Evolutionary conservation across 2,113 vertebrate genomes (phyloP).

Genomic region (Pica pica): DNA sequence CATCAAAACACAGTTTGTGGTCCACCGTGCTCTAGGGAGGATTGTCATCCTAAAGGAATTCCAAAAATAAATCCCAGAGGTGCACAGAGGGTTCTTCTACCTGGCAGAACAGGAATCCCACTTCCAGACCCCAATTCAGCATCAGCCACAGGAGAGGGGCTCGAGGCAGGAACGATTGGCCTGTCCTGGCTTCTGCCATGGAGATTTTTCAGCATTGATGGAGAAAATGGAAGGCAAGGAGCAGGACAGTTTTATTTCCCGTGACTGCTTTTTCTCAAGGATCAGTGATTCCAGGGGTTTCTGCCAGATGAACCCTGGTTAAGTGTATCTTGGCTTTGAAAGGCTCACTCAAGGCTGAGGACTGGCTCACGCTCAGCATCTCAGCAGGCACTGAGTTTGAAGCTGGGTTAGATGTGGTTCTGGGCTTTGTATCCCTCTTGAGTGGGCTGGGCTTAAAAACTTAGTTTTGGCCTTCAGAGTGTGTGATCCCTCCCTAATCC

Average conservation of each 20-base stretch:
- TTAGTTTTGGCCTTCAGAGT: background rate
- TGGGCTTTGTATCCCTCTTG: background rate
- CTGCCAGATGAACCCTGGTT: background rate
- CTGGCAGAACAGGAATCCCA: background rate
- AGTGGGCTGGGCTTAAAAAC: background rate
- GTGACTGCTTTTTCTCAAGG: background rate
- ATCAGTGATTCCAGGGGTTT: background rate
- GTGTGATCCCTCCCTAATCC: background rate
- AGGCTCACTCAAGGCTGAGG: background rate
- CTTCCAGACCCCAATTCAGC: background rate
- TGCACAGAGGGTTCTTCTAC: background rate
- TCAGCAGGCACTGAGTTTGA: background rate
- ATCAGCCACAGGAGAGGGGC: background rate
- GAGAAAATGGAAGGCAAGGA: background rate
- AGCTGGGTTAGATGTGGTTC: background rate
- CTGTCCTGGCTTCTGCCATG: background rate
- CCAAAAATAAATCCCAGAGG: background rate
- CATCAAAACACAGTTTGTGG: background rate
- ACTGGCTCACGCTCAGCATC: background rate
- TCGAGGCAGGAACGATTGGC: fast-evolving
- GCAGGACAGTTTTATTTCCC: background rate
- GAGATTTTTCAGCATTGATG: background rate
- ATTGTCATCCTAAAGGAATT: background rate
- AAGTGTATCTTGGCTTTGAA: background rate
- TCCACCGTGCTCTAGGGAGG: background rate